Percentiles rank a stretch among this genome's conserved stretches.
Evolutionary conservation across 1,140 invertebrate species (phyloP).

Genomic region (Hypothenemus hampei): DNA sequence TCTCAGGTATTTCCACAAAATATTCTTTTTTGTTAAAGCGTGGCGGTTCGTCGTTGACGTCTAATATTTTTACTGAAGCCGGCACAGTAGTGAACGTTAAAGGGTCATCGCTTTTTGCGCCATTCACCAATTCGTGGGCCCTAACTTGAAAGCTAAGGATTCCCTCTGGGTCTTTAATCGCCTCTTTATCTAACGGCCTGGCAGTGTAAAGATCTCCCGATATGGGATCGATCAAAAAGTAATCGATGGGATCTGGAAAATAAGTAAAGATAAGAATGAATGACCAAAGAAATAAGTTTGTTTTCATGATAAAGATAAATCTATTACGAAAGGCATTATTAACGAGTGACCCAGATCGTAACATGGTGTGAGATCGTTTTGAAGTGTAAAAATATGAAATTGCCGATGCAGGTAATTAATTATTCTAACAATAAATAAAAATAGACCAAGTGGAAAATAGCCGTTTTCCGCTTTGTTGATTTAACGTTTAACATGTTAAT

Average conservation of each 20-base stretch:
- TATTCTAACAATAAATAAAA: no score
- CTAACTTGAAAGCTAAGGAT: constrained; percentile 68
- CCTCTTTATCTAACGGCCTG: constrained; percentile 77
- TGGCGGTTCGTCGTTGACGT: constrained; percentile 93
- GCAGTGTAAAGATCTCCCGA: constrained; percentile 78
- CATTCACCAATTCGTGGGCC: constrained; percentile 72
- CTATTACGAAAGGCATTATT: no score
- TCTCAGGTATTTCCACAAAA: constrained; percentile 73
- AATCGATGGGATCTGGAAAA: constrained; percentile 75
- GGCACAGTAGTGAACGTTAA: constrained; percentile 61
- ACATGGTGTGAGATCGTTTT: no score
- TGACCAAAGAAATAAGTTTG: no score
- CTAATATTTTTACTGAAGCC: constrained; percentile 78
- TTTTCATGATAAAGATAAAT: no score
- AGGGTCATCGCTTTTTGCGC: constrained; percentile 60
- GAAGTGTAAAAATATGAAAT: no score
- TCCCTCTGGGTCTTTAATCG: constrained; percentile 70
- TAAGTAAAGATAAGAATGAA: background rate
- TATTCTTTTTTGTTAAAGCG: constrained; percentile 76
- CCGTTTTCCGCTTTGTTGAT: no score
- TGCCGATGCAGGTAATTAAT: no score
- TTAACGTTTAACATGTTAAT: no score
- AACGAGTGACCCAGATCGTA: no score
- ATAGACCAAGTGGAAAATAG: no score
- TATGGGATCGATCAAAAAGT: constrained; percentile 72